Evolutionary conservation across 53 echinoderm and acorn worm genomes (phyloP).

Genomic region (Apostichopus leukothele): DNA sequence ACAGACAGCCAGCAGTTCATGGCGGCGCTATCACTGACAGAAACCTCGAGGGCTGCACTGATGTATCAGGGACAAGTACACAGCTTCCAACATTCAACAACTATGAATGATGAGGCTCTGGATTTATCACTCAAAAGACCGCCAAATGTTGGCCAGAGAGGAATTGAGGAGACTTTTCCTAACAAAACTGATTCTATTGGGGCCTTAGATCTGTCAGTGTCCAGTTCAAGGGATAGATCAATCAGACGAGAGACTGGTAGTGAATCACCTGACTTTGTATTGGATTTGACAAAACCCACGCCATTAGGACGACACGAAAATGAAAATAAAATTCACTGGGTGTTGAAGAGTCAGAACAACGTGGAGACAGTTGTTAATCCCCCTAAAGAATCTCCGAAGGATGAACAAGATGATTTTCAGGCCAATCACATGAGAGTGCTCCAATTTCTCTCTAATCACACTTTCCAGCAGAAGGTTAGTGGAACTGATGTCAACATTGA

Average conservation of each 20-base stretch:
- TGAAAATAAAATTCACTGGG: not conserved
- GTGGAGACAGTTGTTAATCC: not conserved
- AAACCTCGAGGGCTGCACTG: not conserved
- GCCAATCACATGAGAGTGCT: constrained; percentile 29
- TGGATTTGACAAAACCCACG: constrained; percentile 29
- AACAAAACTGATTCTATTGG: constrained; percentile 31
- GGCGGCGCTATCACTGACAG: not conserved
- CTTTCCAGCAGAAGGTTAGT: constrained; percentile 19
- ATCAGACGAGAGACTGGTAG: not conserved
- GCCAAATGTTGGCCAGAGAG: not conserved
- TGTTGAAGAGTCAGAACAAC: not conserved
- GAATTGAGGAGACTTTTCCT: not conserved
- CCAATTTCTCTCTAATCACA: constrained; percentile 37
- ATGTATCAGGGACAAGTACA: not conserved
- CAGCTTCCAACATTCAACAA: no score
- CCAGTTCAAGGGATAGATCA: not conserved
- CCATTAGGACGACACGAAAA: not conserved
- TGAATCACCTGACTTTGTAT: constrained; percentile 27
- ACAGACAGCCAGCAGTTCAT: constrained; percentile 20
- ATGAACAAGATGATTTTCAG: not conserved
- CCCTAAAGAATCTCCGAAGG: not conserved
- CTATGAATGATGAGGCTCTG: constrained; percentile 8
- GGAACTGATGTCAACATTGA: constrained; percentile 32
- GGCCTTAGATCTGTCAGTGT: constrained; percentile 39
- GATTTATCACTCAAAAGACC: constrained; percentile 39